phyloP scores from a whole-genome alignment of 2,888 invertebrate genomes.

The Pelosia muscerda region DNA sequence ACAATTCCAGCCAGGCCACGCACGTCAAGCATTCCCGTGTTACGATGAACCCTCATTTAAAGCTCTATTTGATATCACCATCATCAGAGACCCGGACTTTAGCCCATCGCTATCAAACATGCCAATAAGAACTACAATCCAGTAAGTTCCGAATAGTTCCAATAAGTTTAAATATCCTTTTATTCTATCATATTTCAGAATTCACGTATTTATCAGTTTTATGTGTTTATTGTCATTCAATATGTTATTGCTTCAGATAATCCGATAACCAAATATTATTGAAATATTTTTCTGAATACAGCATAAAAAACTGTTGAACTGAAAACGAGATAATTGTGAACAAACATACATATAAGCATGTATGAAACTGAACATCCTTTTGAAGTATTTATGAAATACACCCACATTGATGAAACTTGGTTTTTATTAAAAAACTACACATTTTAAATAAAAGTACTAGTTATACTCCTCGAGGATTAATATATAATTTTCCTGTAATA shows the following conservation, averaged over 20 bases:
- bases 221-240: background rate
- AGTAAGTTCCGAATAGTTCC: constrained; percentile 58
- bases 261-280: background rate
- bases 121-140: constrained; percentile 77
- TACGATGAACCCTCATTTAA: constrained; percentile 95
- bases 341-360: too few species aligned
- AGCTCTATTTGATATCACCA: constrained; percentile 90
- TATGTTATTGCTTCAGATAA: background rate
- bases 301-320: too few species aligned
- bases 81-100: constrained; percentile 86
- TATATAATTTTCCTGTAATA: too few species aligned
- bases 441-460: too few species aligned
- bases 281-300: too few species aligned
- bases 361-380: too few species aligned
- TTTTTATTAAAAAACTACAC: too few species aligned
- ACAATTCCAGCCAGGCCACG: constrained; percentile 93
- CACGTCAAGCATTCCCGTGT: constrained; percentile 94
- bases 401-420: too few species aligned
- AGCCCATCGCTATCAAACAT: constrained; percentile 89
- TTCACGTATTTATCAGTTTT: background rate
- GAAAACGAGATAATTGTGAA: too few species aligned
- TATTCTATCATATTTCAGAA: background rate
- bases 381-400: too few species aligned
- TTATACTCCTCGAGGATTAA: too few species aligned
- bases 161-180: background rate